Base-by-base conservation (phyloP, 1,140 invertebrate species). In the Sminthurinus signatus region DNA sequence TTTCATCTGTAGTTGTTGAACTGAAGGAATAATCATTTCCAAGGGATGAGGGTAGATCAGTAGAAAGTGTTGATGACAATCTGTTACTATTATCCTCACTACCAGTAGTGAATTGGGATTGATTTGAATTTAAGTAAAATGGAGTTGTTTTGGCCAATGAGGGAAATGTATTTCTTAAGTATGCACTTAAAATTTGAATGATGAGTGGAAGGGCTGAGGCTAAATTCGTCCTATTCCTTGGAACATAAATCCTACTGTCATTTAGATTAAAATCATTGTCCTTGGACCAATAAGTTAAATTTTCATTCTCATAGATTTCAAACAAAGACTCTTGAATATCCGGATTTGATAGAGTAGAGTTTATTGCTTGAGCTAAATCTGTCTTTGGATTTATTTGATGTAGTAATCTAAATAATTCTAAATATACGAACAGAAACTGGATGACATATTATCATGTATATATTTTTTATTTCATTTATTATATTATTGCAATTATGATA, bases 301-400 rank as follows among this genome's bases (percentile, higher is more conserved):
- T 71, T 62, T 71, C 69, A 61, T 64, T 66, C 50, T 65, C 68
- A 0, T 48, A 36, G 19, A 66, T 28, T 48, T 62, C 67, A 14
- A 28, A 51, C 25, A 28, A 27, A 50, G 19, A 55, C 48, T 54
- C 56, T 25, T 25, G 42, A 12, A 56, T 31, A 27, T 57, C 62
- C 14, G 63, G 50, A 27, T 23, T 52, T 42, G 57, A 32, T 8
- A 56, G 2, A 3, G 62, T 28, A 14, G 54, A 29, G 36, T 64
- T 70, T n/a, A 65, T 39, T 23, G 64, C 25, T 29, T 67, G 58
- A 28, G 44, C 32, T 21, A 59, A 32, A 39, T 67, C 65, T n/a
- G 43, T 46, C 36, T 46, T 61, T 25, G 68, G 58, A 58, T 21
- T 62, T 19, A 70, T 3, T 23, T n/a, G 43, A 29, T 67, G 61